A percentile compares a stretch with the other conserved stretches of the same genome.
phyloP scores from a whole-genome alignment of 2,113 vertebrate genomes.

The Ramphastos sulfuratus region DNA sequence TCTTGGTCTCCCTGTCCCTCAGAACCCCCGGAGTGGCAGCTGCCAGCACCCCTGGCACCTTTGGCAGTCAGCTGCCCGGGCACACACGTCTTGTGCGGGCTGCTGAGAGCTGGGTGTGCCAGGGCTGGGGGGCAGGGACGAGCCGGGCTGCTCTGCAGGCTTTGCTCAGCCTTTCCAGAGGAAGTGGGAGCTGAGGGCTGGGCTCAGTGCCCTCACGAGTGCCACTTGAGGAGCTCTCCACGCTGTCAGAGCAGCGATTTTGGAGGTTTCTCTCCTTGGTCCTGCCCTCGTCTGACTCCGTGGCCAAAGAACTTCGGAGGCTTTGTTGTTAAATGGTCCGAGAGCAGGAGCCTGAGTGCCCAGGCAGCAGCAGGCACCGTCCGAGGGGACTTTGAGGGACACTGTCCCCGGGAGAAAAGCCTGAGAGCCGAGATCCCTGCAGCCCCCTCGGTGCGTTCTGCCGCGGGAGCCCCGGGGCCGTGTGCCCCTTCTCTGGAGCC shows the following conservation, averaged over 20 bases:
- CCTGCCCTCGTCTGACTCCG: not conserved
- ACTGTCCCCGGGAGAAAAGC: not conserved
- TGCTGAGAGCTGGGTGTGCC: not conserved
- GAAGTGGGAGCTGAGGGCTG: no score
- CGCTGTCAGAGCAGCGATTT: not conserved
- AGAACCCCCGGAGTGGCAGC: not conserved
- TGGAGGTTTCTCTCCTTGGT: not conserved
- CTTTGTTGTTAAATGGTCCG: not conserved
- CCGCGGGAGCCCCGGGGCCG: not conserved
- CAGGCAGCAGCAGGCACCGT: not conserved
- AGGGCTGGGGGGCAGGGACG: not conserved
- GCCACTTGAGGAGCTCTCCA: not conserved
- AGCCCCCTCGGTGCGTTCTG: not conserved
- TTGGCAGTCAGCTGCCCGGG: not conserved
- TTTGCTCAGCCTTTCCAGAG: not conserved
- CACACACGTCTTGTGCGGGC: not conserved
- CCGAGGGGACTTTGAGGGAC: not conserved
- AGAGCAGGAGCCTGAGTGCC: not conserved
- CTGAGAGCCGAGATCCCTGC: not conserved
- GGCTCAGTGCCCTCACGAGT: not conserved
- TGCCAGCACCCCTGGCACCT: rapidly evolving
- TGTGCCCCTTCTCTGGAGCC: not conserved
- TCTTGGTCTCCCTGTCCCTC: not conserved
- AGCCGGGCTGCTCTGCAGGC: not conserved
- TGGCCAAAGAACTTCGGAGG: not conserved